These are phyloP conservation scores for Chaitophorus viminalis DNA, from an alignment of 2,888 invertebrate species.

Conservation along the genomic window DNA sequence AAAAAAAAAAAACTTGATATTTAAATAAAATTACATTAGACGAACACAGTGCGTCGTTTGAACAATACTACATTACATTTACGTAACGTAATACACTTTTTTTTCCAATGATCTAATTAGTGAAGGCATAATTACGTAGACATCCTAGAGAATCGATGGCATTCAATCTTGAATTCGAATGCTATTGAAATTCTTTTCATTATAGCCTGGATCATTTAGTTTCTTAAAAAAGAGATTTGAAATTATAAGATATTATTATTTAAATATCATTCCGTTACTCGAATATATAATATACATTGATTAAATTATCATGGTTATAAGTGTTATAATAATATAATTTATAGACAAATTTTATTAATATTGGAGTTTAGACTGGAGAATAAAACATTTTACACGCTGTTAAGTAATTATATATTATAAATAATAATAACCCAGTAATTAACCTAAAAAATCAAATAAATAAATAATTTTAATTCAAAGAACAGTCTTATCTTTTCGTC, in stretches of 20 bases:
- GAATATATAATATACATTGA: background rate
- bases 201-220: background rate
- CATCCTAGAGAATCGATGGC: background rate
- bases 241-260: background rate
- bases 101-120: background rate
- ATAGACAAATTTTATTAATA: background rate
- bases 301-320: background rate
- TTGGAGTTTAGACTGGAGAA: conserved; percentile 10
- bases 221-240: background rate
- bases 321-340: too few species aligned
- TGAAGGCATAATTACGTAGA: conserved; percentile 6
- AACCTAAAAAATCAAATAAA: too few species aligned
- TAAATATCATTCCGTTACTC: background rate
- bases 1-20: background rate
- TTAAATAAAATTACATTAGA: background rate
- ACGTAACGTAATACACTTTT: background rate
- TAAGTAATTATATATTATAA: background rate
- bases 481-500: background rate
- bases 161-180: conserved; percentile 8
- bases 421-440: background rate
- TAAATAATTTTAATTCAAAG: background rate
- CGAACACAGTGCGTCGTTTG: too few species aligned
- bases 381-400: background rate
- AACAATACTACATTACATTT: too few species aligned
- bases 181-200: conserved; percentile 11